phyloP scores from a whole-genome alignment of 1,140 invertebrate species.

The Pygmarrhopalites habei region DNA sequence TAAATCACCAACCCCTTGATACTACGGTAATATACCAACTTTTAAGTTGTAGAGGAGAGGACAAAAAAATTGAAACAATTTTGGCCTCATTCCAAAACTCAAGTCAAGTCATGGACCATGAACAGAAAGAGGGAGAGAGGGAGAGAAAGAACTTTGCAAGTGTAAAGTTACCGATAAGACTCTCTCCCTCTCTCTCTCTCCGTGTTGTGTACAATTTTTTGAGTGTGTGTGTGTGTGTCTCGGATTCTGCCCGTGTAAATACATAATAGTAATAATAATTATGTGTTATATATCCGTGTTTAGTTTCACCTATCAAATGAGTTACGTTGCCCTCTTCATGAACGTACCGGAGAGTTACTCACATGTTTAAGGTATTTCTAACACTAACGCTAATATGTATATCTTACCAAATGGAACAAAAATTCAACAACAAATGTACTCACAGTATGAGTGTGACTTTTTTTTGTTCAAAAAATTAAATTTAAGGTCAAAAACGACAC shows the following conservation, averaged over 20 bases:
- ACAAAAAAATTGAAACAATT: constrained; percentile 3
- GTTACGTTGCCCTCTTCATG: constrained; percentile 29
- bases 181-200: no score
- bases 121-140: neutral
- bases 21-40: constrained; percentile 29
- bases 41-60: no score
- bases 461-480: no score
- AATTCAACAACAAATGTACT: no score
- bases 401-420: no score
- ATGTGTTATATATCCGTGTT: neutral
- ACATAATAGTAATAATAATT: no score
- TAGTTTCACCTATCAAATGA: constrained; percentile 30
- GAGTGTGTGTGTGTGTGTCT: constrained; percentile 1
- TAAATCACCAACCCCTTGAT: constrained; percentile 30
- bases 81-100: constrained; percentile 3
- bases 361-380: no score
- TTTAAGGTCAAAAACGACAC: constrained; percentile 15
- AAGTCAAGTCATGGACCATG: neutral
- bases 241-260: no score
- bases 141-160: neutral
- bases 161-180: neutral
- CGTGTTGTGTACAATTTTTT: neutral
- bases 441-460: no score
- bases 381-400: no score
- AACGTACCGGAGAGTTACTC: constrained; percentile 22